These are phyloP conservation scores for Tenualosa ilisha DNA, from an alignment of 2,797 vertebrate genomes.

Conservation along the genomic window DNA sequence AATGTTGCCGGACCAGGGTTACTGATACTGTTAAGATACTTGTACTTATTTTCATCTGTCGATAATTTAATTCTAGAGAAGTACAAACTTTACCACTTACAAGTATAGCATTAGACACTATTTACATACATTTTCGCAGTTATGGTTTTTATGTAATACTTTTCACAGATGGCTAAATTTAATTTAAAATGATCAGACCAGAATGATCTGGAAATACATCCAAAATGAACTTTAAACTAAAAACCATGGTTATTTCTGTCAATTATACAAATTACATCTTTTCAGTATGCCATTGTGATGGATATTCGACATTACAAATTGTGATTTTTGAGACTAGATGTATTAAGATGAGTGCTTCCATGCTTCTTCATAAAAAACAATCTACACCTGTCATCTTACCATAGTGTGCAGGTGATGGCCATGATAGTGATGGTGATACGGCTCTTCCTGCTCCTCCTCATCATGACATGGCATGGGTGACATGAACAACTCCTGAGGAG, in stretches of 20 bases:
- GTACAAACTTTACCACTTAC: background rate
- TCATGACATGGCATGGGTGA: constrained; percentile 74
- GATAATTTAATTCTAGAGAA: background rate
- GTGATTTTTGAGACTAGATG: background rate
- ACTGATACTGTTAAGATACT: background rate
- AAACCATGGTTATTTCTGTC: background rate
- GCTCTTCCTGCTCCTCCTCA: constrained; percentile 70
- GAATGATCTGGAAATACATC: too few relatives aligned
- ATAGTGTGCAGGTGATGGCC: constrained; percentile 77
- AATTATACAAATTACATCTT: background rate
- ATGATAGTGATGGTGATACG: constrained; percentile 79
- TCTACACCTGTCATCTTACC: constrained; percentile 67
- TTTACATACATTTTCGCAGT: too few relatives aligned
- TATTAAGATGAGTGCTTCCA: background rate
- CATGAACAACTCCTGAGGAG: constrained; percentile 93
- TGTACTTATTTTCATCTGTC: background rate
- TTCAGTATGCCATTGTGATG: background rate
- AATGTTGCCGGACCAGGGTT: background rate
- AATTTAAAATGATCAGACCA: too few relatives aligned
- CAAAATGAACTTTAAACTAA: background rate
- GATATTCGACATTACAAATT: background rate
- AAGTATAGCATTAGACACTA: too few relatives aligned
- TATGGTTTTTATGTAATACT: too few relatives aligned
- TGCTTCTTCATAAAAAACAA: background rate
- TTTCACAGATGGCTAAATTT: too few relatives aligned